These are phyloP conservation scores for Podocnemis expansa DNA, from an alignment of 2,113 vertebrate genomes.

Conservation along the genomic window DNA sequence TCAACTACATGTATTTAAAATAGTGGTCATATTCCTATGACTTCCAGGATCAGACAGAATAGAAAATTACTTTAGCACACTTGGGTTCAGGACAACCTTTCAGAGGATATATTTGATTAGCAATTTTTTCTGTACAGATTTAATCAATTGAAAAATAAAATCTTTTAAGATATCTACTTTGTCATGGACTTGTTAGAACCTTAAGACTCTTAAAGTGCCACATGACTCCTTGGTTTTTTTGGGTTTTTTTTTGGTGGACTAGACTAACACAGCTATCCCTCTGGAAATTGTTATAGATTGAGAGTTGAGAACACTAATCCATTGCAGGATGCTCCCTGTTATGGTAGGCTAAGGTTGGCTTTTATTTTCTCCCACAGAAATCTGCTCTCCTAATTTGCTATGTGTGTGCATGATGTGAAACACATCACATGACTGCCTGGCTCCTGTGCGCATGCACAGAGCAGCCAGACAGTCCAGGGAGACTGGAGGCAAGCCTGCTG, in stretches of 20 bases:
- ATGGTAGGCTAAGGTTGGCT: background rate
- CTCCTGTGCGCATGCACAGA: too few relatives aligned
- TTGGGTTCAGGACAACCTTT: background rate
- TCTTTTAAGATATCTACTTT: background rate
- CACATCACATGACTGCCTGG: too few relatives aligned
- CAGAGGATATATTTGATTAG: background rate
- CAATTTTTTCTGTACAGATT: background rate
- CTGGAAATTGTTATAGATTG: too few relatives aligned
- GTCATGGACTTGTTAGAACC: background rate
- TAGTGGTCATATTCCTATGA: background rate
- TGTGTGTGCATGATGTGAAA: too few relatives aligned
- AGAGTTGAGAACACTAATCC: background rate
- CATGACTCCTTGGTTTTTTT: too few relatives aligned
- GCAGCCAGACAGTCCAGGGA: too few relatives aligned
- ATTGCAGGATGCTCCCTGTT: background rate
- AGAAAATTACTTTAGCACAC: background rate
- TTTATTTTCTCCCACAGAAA: constrained; percentile 53
- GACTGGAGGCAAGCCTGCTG: too few relatives aligned
- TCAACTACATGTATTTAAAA: background rate
- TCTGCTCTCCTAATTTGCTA: too few relatives aligned
- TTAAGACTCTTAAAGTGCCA: too few relatives aligned
- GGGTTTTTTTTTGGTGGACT: too few relatives aligned
- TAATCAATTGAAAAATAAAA: background rate
- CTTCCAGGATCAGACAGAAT: background rate
- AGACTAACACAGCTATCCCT: too few relatives aligned